Conservation (phyloP, 2,113 vertebrate species). For the Saccopteryx bilineata region DNA sequence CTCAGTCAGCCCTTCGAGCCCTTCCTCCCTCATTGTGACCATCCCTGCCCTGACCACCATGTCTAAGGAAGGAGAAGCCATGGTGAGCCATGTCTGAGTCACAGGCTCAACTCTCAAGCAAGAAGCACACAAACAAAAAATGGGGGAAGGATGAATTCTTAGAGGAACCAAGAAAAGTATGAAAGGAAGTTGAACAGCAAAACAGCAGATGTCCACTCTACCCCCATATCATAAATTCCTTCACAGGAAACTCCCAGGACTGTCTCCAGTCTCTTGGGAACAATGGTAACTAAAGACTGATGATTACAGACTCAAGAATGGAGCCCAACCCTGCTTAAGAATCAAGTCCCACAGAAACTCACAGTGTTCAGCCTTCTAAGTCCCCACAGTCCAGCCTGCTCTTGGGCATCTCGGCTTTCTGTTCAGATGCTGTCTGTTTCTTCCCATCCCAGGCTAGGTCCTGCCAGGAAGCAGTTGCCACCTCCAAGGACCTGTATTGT, state of each 20-base stretch:
- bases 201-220: not conserved
- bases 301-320: not conserved
- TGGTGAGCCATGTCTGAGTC: not conserved
- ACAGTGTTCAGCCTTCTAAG: not conserved
- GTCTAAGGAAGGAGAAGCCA: not conserved
- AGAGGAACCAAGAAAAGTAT: not conserved
- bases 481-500: rapidly evolving
- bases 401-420: not conserved
- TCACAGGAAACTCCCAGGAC: not conserved
- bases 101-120: not conserved
- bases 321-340: not conserved
- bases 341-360: not conserved
- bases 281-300: not conserved
- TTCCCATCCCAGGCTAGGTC: not conserved
- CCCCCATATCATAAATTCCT: not conserved
- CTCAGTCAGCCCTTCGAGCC: too few relatives aligned
- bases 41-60: not conserved
- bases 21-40: too few relatives aligned
- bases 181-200: not conserved
- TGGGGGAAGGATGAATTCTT: not conserved
- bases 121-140: not conserved
- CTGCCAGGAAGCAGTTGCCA: too few relatives aligned
- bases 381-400: not conserved
- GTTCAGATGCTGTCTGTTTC: not conserved
- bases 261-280: not conserved